These are phyloP conservation scores for Lates japonicus DNA, from an alignment of 2,797 vertebrate species.

Conservation along the genomic window DNA sequence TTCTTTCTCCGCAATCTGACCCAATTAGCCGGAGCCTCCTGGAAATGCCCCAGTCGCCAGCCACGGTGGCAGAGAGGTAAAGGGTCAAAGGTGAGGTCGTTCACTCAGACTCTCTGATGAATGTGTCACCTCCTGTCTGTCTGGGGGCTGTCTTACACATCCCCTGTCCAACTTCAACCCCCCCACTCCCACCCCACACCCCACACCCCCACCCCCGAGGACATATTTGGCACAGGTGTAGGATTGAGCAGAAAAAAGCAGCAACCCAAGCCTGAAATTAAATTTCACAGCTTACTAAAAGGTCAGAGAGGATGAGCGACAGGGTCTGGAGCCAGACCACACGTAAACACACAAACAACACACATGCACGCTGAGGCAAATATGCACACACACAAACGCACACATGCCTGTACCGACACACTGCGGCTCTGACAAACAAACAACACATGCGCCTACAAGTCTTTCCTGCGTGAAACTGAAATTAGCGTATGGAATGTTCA, in stretches of 20 bases:
- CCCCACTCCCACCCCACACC: neutral
- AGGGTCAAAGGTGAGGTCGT: constrained; percentile 77
- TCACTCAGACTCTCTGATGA: constrained; percentile 43
- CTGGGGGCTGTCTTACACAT: constrained; percentile 20
- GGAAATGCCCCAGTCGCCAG: constrained; percentile 76
- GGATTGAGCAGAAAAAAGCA: constrained; percentile 49
- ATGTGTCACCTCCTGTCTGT: constrained; percentile 50
- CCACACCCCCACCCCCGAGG: neutral
- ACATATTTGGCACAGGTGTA: constrained; percentile 68
- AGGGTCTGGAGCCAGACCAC: constrained; percentile 61
- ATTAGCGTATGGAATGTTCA: constrained; percentile 76
- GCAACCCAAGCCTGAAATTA: constrained; percentile 67
- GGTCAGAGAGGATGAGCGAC: constrained; percentile 66
- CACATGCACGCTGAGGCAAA: constrained; percentile 9
- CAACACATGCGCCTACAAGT: constrained; percentile 72
- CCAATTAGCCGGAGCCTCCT: constrained; percentile 82
- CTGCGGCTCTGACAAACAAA: constrained; percentile 71
- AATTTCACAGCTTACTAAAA: constrained; percentile 71
- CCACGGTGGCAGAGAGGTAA: constrained; percentile 72
- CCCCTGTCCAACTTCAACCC: constrained; percentile 25
- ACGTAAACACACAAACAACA: constrained; percentile 50
- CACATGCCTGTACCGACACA: constrained; percentile 11
- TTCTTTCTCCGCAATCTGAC: constrained; percentile 76
- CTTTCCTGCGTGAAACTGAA: constrained; percentile 64
- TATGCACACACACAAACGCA: constrained; percentile 34